Conservation (phyloP, 2,113 vertebrate species). For the Misgurnus mizolepis region DNA sequence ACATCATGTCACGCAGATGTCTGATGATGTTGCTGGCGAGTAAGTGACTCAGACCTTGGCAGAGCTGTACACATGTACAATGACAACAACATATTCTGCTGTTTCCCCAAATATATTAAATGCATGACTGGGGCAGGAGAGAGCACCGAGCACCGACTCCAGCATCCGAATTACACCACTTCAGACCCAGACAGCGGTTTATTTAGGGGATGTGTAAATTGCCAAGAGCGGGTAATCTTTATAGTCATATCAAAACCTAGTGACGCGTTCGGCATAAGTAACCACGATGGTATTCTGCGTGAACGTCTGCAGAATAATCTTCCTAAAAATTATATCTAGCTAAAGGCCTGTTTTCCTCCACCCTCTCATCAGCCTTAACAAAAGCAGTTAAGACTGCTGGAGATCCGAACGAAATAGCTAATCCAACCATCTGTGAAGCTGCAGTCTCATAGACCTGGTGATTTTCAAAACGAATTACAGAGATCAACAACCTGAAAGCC, state of each 20-base stretch:
- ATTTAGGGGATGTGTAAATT: not conserved
- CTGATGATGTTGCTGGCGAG: not conserved
- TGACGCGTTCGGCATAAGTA: not conserved
- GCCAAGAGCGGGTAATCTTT: not conserved
- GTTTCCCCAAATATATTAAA: not conserved
- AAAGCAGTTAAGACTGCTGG: conserved; percentile 41
- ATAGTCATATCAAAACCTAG: not conserved
- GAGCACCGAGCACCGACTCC: not conserved
- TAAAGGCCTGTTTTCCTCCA: not conserved
- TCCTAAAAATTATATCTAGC: conserved; percentile 7
- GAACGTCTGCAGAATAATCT: conserved; percentile 20
- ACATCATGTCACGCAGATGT: conserved; percentile 22
- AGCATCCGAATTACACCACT: not conserved
- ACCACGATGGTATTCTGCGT: not conserved
- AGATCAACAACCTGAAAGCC: conserved; percentile 44
- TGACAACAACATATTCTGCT: conserved; percentile 2
- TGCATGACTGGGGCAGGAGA: not conserved
- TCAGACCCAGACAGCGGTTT: not conserved
- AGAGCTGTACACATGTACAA: not conserved
- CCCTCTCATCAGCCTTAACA: not conserved
- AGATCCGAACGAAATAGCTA: conserved; percentile 47
- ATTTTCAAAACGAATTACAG: conserved; percentile 47
- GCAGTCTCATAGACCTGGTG: conserved; percentile 36
- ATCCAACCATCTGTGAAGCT: conserved; percentile 49
- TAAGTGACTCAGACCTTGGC: conserved; percentile 8